Conservation (phyloP, 1,140 invertebrate genomes). For the Diorhabda elongata region DNA sequence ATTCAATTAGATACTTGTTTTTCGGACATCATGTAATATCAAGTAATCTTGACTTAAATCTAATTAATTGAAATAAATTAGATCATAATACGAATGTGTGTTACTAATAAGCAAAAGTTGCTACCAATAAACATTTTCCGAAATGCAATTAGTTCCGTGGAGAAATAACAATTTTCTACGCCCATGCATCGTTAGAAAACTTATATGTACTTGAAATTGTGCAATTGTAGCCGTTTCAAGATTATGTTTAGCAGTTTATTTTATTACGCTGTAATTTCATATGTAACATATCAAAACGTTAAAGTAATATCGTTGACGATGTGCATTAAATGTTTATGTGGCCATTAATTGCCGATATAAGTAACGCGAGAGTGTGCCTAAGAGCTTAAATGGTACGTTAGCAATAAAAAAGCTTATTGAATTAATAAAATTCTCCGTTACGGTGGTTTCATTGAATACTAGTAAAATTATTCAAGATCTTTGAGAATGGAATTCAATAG, state of each 20-base stretch:
- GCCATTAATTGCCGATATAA: constrained; percentile 8
- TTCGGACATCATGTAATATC: no score
- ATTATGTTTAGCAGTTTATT: constrained; percentile 15
- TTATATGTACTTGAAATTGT: constrained; percentile 15
- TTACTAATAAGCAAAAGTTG: no score
- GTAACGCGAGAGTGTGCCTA: not conserved
- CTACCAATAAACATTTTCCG: constrained; percentile 8
- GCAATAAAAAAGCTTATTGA: constrained; percentile 1
- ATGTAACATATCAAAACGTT: constrained; percentile 12
- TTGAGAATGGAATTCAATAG: not conserved
- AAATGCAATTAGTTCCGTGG: not conserved
- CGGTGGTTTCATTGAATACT: constrained; percentile 2
- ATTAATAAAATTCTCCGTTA: not conserved
- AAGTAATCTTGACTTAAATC: no score
- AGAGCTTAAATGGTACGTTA: not conserved
- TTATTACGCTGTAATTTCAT: constrained; percentile 12
- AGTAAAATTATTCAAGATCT: not conserved
- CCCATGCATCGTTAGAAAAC: not conserved
- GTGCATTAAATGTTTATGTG: constrained; percentile 7
- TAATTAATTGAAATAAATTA: no score
- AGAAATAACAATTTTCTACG: not conserved
- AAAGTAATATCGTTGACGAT: constrained; percentile 10
- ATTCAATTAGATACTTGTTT: no score
- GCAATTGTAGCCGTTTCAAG: constrained; percentile 10
- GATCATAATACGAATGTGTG: no score